phyloP scores from a whole-genome alignment of 2,888 invertebrate genomes.

The Cylloceria caligata region DNA sequence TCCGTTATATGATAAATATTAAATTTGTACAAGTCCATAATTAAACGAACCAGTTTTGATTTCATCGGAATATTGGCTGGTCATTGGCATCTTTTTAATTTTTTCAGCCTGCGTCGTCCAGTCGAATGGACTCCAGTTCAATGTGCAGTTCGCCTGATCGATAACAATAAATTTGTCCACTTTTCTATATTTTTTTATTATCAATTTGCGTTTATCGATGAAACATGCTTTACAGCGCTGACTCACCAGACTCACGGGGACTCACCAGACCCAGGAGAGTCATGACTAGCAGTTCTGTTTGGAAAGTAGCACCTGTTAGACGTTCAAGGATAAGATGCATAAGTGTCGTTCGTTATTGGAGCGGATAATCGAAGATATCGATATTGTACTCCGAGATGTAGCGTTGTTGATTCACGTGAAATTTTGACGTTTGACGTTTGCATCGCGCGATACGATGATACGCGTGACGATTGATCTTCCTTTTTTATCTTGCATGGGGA shows the following conservation, averaged over 20 bases:
- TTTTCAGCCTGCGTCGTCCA: conserved; percentile 75
- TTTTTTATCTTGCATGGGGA: neutral
- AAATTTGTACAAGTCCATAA: neutral
- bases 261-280: conserved; percentile 79
- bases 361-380: neutral
- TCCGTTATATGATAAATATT: neutral
- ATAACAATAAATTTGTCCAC: neutral
- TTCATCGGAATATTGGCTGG: conserved; percentile 66
- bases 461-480: conserved; percentile 1
- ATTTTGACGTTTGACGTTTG: conserved; percentile 51
- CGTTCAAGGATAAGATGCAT: conserved; percentile 60
- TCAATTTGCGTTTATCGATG: conserved; percentile 10
- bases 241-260: conserved; percentile 63
- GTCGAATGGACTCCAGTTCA: conserved; percentile 77
- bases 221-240: conserved; percentile 27
- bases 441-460: neutral
- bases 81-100: conserved; percentile 71
- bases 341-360: conserved; percentile 21
- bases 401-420: conserved; percentile 12
- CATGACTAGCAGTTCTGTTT: conserved; percentile 79
- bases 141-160: conserved; percentile 74
- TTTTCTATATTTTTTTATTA: conserved; percentile 3
- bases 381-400: neutral
- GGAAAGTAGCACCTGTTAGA: conserved; percentile 73
- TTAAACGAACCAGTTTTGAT: conserved; percentile 68